phyloP scores from a whole-genome alignment of 2,797 vertebrate genomes.

The Bovichtus variegatus region DNA sequence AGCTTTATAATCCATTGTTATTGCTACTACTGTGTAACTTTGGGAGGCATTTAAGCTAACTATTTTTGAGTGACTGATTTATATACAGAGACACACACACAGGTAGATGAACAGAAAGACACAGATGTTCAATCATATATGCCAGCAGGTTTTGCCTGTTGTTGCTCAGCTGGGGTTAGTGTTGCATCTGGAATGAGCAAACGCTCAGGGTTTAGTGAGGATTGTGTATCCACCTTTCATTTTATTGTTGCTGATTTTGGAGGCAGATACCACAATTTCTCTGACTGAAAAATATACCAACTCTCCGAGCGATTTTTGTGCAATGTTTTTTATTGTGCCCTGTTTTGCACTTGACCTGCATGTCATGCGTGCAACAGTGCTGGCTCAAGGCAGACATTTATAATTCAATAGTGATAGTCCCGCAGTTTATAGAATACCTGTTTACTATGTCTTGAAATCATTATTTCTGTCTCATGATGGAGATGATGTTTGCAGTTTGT shows the following conservation, averaged over 20 bases:
- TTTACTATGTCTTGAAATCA: conserved; percentile 1
- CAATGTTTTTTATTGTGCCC: conserved; percentile 4
- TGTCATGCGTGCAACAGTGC: conserved; percentile 5
- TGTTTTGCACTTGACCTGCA: conserved; percentile 13
- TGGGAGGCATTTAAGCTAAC: neutral
- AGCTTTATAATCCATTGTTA: conserved; percentile 14
- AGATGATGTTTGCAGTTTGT: conserved; percentile 23
- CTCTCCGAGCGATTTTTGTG: neutral
- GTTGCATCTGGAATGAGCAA: conserved; percentile 25
- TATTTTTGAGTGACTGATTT: conserved; percentile 2
- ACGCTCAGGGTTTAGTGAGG: conserved; percentile 12
- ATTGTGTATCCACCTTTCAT: conserved; percentile 1
- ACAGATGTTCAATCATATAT: conserved; percentile 13
- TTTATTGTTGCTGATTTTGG: conserved; percentile 25
- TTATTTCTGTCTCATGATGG: conserved; percentile 4
- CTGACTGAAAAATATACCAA: conserved; percentile 2
- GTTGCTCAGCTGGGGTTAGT: conserved; percentile 26
- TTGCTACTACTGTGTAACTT: neutral
- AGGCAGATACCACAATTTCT: neutral
- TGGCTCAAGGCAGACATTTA: neutral
- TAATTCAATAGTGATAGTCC: conserved; percentile 16
- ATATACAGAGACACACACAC: neutral
- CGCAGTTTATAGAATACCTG: neutral
- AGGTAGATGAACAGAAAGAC: conserved; percentile 5
- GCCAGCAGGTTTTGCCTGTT: conserved; percentile 18